These are phyloP conservation scores for Athalia circularis DNA, from an alignment of 2,888 invertebrate genomes.

Conservation along the genomic window DNA sequence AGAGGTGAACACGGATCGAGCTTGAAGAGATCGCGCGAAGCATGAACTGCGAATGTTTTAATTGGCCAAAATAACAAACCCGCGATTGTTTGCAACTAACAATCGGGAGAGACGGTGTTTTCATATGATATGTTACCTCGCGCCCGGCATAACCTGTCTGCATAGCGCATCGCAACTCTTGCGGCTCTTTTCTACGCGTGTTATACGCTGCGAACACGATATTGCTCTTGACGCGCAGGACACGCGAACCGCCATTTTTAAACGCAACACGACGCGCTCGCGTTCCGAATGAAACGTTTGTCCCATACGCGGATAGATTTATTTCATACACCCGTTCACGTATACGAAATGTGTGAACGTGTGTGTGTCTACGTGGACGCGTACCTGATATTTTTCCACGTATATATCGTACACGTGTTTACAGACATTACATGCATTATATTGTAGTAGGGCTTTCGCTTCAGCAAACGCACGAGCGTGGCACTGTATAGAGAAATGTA, in stretches of 20 bases:
- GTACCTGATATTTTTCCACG: not conserved
- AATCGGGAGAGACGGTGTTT: slow-evolving; percentile 14
- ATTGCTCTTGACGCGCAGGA: not conserved
- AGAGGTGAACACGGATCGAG: not conserved
- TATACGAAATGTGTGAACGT: not conserved
- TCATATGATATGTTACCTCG: slow-evolving; percentile 16
- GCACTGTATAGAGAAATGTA: not conserved
- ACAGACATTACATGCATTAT: not conserved
- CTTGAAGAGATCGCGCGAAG: slow-evolving; percentile 23
- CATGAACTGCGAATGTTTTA: slow-evolving; percentile 54
- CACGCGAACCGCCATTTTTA: slow-evolving; percentile 29
- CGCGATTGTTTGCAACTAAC: slow-evolving; percentile 55
- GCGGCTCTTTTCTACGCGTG: not conserved
- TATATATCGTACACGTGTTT: not conserved
- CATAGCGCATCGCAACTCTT: not conserved
- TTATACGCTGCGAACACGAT: not conserved
- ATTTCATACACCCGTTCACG: slow-evolving; percentile 2
- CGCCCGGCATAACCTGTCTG: not conserved
- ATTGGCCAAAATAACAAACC: slow-evolving; percentile 60
- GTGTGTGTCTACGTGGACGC: not conserved
- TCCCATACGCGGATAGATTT: slow-evolving; percentile 16
- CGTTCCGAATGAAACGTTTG: slow-evolving; percentile 21
- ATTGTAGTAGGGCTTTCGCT: slow-evolving; percentile 34
- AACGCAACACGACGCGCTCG: not conserved
- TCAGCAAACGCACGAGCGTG: slow-evolving; percentile 26